Evolutionary conservation across 2,797 vertebrate species (phyloP), one percentile per base, ranked within the genome.

Genomic region (Yasuhikotakia modesta): DNA sequence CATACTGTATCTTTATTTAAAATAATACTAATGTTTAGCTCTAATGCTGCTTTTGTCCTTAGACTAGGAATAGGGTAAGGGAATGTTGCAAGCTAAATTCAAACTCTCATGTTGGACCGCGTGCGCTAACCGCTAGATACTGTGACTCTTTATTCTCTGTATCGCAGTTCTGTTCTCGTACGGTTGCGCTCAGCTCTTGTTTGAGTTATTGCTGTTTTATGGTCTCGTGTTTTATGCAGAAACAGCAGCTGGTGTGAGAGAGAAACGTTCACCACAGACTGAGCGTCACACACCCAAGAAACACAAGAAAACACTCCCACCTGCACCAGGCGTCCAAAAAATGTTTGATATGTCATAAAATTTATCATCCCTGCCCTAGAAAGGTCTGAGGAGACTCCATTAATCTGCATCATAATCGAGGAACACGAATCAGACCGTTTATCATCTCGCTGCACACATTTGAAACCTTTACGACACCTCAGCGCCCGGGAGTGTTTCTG

Each of bases 341-440:
- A 79, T 79, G 81, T 79, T 61, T 61, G 53, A 70, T 73, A 64
- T 72, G 63, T 63, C 55, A 61, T 81, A 57, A 76, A 82, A 81
- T 76, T 4, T 61, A 73, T 80, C 57, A 32, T 80, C 78, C 76
- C 68, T 80, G 74, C 74, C 68, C 64, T 68, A 70, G 63, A 73
- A 60, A 48, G 73, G 46, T 48, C 17, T 73, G 76, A 83, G 85
- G 79, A 63, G 50, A 65, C 64, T 63, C 73, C 85, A 88, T 91
- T 86, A 88, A 86, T 87, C 83, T 69, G 81, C 85, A 81, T 84
- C 82, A 79, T 87, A 87, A 85, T 83, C 86, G 61, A 57, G 16
- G 67, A 52, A 73, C 76, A 63, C 65, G 67, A 81, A 84, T 69
- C 76, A 78, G 73, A 46, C 45, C 73, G 82, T 84, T 84, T 81